Conservation (phyloP, 2,888 invertebrate species). For the Chrysolina haemoptera region DNA sequence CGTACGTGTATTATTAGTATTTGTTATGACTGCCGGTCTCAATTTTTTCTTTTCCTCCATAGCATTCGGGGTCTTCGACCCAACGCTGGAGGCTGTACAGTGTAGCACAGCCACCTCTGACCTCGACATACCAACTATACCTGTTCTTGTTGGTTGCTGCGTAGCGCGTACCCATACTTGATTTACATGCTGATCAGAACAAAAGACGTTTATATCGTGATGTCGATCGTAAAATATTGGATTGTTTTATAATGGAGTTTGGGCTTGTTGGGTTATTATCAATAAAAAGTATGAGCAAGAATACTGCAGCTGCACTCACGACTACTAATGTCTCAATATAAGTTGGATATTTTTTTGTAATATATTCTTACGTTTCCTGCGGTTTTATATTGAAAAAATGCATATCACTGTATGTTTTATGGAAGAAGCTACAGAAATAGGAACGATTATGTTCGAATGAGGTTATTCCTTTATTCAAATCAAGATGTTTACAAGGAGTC, state of each 20-base stretch:
- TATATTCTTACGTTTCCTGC: too few species aligned
- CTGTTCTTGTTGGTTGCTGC: slow-evolving; percentile 58
- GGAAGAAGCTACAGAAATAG: too few species aligned
- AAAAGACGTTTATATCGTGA: slow-evolving; percentile 16
- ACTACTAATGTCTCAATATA: not conserved
- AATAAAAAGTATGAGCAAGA: not conserved
- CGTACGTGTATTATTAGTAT: slow-evolving; percentile 27
- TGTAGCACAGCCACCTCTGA: slow-evolving; percentile 69
- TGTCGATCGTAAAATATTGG: slow-evolving; percentile 17
- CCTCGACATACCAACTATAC: slow-evolving; percentile 69
- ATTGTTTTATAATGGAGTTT: slow-evolving; percentile 18
- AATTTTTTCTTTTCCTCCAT: slow-evolving; percentile 49
- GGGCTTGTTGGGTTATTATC: not conserved
- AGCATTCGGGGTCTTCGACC: slow-evolving; percentile 66
- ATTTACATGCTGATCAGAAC: slow-evolving; percentile 33
- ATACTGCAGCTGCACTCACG: not conserved
- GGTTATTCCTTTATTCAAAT: too few species aligned
- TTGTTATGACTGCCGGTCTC: slow-evolving; percentile 47
- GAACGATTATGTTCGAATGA: too few species aligned
- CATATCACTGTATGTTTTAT: too few species aligned
- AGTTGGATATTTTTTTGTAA: too few species aligned
- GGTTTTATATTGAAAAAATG: too few species aligned
- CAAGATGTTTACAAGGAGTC: too few species aligned
- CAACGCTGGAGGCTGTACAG: slow-evolving; percentile 65
- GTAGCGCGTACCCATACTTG: slow-evolving; percentile 35